Percentiles rank a stretch among this genome's conserved stretches.
Evolutionary conservation across 1,140 invertebrate genomes (phyloP).

Genomic region (Drosophila obscura): DNA sequence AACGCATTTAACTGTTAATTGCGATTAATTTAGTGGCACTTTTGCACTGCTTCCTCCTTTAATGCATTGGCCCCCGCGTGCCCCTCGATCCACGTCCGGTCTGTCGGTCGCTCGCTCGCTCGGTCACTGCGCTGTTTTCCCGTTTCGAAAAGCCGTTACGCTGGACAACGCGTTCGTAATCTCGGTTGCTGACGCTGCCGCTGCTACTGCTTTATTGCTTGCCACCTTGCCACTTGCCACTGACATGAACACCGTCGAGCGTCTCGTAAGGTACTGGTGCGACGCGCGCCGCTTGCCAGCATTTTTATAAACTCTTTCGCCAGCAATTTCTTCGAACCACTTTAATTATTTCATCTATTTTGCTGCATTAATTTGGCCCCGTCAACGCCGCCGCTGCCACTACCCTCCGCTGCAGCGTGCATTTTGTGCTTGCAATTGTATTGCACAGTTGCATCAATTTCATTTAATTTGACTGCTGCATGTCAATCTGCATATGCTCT

Average conservation of each 20-base stretch:
- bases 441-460: conserved; percentile 63
- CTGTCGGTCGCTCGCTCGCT: conserved; percentile 11
- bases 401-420: neutral
- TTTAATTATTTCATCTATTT: conserved; percentile 79
- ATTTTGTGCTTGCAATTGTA: conserved; percentile 19
- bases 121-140: conserved; percentile 41
- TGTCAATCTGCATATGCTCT: conserved; percentile 1
- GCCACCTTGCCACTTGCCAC: conserved; percentile 47
- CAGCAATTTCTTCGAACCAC: conserved; percentile 54
- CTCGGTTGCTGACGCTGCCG: conserved; percentile 12
- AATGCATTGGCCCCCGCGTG: conserved; percentile 26
- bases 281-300: conserved; percentile 73
- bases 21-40: conserved; percentile 37
- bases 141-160: conserved; percentile 68
- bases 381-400: too few species aligned
- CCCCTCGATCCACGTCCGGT: neutral
- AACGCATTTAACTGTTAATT: conserved; percentile 75
- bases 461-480: conserved; percentile 39
- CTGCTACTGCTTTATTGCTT: conserved; percentile 32
- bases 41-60: conserved; percentile 38
- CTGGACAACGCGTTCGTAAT: conserved; percentile 18
- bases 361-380: conserved; percentile 62
- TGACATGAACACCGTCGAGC: conserved; percentile 11
- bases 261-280: conserved; percentile 66
- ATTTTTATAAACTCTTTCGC: conserved; percentile 78